phyloP scores from a whole-genome alignment of 2,113 vertebrate species.

The Zapornia atra region DNA sequence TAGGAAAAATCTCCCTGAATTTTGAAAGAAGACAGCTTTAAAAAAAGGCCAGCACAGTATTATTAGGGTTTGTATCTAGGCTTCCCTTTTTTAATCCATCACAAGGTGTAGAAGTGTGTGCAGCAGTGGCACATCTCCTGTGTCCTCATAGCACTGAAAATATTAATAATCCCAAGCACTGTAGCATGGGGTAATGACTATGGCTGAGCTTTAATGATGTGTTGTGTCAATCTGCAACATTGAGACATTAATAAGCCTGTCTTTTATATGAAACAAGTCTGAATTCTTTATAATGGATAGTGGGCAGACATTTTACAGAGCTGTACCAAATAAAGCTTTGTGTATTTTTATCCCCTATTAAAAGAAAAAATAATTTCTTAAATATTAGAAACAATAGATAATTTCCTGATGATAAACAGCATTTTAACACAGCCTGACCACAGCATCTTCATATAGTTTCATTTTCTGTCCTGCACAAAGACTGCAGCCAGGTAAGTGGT shows the following conservation, averaged over 20 bases:
- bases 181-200: slow-evolving; percentile 30
- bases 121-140: background rate
- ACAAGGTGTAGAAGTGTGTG: background rate
- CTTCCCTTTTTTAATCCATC: slow-evolving; percentile 16
- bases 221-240: slow-evolving; percentile 2
- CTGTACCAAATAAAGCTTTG: background rate
- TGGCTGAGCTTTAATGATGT: slow-evolving; percentile 64
- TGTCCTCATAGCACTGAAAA: slow-evolving; percentile 8
- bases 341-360: background rate
- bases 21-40: background rate
- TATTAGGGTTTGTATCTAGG: slow-evolving; percentile 1
- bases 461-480: background rate
- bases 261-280: background rate
- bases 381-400: background rate
- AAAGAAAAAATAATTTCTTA: background rate
- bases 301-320: background rate
- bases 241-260: slow-evolving; percentile 51
- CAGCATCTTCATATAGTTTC: background rate
- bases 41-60: background rate
- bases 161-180: slow-evolving; percentile 42
- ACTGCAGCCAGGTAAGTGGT: background rate
- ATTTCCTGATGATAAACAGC: background rate
- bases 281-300: background rate
- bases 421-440: background rate
- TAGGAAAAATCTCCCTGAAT: background rate